A percentile compares a stretch with the other conserved stretches of the same genome.
Conservation (phyloP, 2,888 invertebrate genomes). For the Hyalella azteca region DNA sequence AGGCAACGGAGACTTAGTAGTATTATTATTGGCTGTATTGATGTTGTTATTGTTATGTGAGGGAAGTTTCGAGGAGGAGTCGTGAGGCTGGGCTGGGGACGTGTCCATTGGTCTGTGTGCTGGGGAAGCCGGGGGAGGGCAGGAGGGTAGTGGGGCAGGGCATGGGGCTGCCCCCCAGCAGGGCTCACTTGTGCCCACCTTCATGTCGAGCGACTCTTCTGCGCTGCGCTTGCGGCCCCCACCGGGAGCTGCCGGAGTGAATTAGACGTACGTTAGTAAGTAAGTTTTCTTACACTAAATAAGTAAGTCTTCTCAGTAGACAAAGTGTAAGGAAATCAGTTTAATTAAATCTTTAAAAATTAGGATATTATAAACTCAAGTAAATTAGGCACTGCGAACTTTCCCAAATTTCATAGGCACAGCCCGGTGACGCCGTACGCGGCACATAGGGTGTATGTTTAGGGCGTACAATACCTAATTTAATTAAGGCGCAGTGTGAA, state of each 20-base stretch:
- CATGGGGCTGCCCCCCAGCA: constrained; percentile 16
- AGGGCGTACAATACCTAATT: no score
- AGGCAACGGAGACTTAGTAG: background rate
- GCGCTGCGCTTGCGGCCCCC: constrained; percentile 17
- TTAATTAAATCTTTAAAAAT: no score
- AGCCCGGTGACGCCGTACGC: no score
- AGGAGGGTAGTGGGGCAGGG: background rate
- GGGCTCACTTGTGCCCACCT: background rate
- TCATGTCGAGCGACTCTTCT: constrained; percentile 27
- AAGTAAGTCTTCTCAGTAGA: background rate
- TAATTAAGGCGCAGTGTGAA: no score
- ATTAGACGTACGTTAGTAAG: background rate
- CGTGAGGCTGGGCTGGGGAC: constrained; percentile 1
- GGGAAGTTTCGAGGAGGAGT: background rate
- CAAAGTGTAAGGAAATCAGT: background rate
- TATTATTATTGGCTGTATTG: constrained; percentile 40
- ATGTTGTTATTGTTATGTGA: constrained; percentile 41
- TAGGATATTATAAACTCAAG: no score
- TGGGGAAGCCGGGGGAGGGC: constrained; percentile 1
- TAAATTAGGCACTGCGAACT: no score
- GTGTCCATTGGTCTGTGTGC: constrained; percentile 32
- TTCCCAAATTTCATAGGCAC: no score
- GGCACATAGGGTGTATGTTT: no score
- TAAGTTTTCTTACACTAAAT: background rate
- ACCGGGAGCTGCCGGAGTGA: background rate